Conservation (phyloP, 2,113 vertebrate genomes). For the Hemiprocne comata region DNA sequence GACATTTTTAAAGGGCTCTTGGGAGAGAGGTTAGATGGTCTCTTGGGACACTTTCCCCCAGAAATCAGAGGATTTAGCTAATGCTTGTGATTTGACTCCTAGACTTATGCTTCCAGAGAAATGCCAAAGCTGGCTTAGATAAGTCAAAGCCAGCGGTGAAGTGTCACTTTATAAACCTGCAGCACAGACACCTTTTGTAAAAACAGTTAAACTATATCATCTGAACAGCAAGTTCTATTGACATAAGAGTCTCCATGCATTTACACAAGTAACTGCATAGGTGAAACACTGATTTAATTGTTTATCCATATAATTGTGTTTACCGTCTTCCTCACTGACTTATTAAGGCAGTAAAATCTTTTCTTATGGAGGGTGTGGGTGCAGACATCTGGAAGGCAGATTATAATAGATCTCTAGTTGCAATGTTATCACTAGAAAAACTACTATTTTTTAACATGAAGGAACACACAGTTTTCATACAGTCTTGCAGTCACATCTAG, state of each 20-base stretch:
- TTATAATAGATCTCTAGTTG: background rate
- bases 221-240: background rate
- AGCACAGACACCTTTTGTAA: background rate
- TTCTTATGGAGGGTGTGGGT: background rate
- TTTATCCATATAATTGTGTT: background rate
- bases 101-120: slow-evolving; percentile 1
- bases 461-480: background rate
- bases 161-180: background rate
- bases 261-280: background rate
- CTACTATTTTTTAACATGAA: background rate
- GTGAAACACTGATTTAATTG: background rate
- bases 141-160: background rate
- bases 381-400: background rate
- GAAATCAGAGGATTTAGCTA: background rate
- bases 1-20: background rate
- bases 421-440: background rate
- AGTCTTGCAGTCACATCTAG: background rate
- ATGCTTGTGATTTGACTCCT: background rate
- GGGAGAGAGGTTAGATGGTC: background rate
- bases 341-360: background rate
- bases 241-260: background rate
- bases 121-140: background rate
- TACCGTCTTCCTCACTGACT: background rate
- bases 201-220: background rate
- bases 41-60: background rate